phyloP scores from a whole-genome alignment of 2,888 invertebrate genomes.

The Chloroclystis v-ata region DNA sequence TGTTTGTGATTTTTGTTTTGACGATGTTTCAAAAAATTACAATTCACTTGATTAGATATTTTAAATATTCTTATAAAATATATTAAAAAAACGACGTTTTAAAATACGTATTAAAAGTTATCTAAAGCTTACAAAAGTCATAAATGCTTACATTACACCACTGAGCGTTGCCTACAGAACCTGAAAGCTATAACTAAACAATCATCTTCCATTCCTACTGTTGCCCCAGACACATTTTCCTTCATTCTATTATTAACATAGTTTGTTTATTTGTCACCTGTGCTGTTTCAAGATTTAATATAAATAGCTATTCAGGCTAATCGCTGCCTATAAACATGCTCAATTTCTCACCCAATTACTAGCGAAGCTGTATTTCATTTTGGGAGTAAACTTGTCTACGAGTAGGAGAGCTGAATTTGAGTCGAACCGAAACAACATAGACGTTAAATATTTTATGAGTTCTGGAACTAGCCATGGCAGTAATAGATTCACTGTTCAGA shows the following conservation, averaged over 20 bases:
- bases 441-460: neutral
- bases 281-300: constrained; percentile 8
- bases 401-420: constrained; percentile 5
- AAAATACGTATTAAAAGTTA: no score
- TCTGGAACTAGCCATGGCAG: no score
- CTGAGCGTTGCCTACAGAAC: no score
- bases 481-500: no score
- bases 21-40: no score
- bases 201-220: neutral
- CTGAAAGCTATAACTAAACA: neutral
- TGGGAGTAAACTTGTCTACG: constrained; percentile 6
- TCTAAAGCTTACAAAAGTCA: no score
- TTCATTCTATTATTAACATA: constrained; percentile 5
- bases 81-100: no score
- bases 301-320: constrained; percentile 17
- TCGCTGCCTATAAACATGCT: constrained; percentile 12
- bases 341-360: no score
- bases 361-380: constrained; percentile 10
- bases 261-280: constrained; percentile 24
- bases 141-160: no score
- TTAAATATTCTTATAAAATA: no score
- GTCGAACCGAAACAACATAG: constrained; percentile 6
- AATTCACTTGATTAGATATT: no score
- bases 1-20: no score
- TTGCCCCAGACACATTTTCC: constrained; percentile 4